Conservation (phyloP, 2,888 invertebrate genomes). For the Trichacis sp. region DNA sequence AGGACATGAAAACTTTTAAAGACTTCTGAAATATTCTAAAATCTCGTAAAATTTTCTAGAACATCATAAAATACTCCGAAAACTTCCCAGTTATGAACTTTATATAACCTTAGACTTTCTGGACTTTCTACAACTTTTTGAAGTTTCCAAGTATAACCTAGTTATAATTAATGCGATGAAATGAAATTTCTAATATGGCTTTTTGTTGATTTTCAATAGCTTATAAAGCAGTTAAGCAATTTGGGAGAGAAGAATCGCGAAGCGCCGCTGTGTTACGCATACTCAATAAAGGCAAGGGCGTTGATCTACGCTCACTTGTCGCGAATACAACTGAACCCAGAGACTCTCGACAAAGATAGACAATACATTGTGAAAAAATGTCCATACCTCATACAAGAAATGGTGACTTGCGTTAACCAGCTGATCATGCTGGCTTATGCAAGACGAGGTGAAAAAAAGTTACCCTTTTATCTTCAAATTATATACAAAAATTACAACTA, state of each 20-base stretch:
- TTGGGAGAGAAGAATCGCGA: conserved; percentile 97
- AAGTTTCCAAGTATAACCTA: too few species aligned
- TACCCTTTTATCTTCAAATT: background rate
- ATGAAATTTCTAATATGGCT: conserved; percentile 5
- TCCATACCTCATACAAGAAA: conserved; percentile 95
- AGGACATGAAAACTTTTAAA: too few species aligned
- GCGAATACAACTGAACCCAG: conserved; percentile 82
- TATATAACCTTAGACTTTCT: too few species aligned
- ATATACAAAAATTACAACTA: background rate
- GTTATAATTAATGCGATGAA: too few species aligned
- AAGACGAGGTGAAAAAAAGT: conserved; percentile 76
- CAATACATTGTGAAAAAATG: conserved; percentile 89
- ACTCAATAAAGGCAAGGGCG: conserved; percentile 93
- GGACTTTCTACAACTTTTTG: too few species aligned
- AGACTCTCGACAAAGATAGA: conserved; percentile 86
- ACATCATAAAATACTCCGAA: too few species aligned
- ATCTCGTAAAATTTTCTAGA: too few species aligned
- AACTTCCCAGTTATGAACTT: too few species aligned
- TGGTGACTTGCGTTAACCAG: conserved; percentile 96
- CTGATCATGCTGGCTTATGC: conserved; percentile 92
- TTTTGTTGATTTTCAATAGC: conserved; percentile 72
- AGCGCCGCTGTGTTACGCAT: conserved; percentile 89
- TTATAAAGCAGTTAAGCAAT: conserved; percentile 91
- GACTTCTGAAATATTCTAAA: too few species aligned
- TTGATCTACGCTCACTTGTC: conserved; percentile 95